Base-by-base conservation (phyloP, 2,797 vertebrate genomes). In the Arrhamphus sclerolepis region DNA sequence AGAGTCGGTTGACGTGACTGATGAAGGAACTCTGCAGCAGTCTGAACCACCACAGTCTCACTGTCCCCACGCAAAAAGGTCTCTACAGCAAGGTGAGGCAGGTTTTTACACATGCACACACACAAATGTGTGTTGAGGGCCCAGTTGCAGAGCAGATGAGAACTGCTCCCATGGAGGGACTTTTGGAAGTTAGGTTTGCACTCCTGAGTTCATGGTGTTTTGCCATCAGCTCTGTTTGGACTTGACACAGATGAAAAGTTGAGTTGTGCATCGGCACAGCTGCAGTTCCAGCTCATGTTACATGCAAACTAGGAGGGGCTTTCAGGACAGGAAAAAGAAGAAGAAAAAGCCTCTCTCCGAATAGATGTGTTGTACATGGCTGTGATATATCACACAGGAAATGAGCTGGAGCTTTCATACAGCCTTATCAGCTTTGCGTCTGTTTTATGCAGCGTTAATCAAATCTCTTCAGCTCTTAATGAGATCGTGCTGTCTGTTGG, bases 81-180 rank as follows among this genome's bases (percentile, higher is more conserved):
- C 93, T 46, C 80, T 94, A 4, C 79, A 85, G 39, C 82, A 87
- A 77, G 87, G 93, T 92, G 79, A 83, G 70, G 17, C 22, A 1
- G 62, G 52, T 56, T 58, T 58, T n/a, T 9, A 22, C 18, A 10
- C 38, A 22, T 1, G 13, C 8, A 34, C 8, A 34, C 2, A 31
- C 7, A 31, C 29, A 34, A 11, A 34, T 1, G 31, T 34, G 9
- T 10, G 3, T 34, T 34, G 3, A 34, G 9, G 31, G 10, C 8
- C 31, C 31, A 16, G 11, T 38, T 38, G 14, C 14, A 38, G 2
- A 3, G 34, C 13, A 38, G 7, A 38, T 38, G 1, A 38, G 34
- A 38, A 38, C 14, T 38, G 19, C 42, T 18, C 6, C 14, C 17
- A 18, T n/a, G 40, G 10, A 3, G 8, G 1, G 44, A 10, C 7